Evolutionary conservation across 2,888 invertebrate genomes (phyloP).

Genomic region (Acanthacorydalis orientalis): DNA sequence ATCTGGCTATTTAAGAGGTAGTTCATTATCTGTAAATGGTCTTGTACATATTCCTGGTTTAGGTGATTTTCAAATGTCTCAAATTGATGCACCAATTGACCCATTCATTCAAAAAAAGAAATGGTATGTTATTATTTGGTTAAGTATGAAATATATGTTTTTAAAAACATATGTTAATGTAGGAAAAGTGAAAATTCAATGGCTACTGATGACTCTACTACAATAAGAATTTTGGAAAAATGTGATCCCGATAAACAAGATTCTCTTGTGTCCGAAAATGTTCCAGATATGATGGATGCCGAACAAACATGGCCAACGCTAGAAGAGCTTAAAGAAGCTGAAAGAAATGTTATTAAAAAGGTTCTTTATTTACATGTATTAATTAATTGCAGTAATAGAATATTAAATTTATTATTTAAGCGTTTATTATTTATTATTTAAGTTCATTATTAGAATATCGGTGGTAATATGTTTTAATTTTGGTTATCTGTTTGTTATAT

Average conservation of each 20-base stretch:
- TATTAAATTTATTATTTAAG: background rate
- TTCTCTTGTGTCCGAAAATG: constrained; percentile 60
- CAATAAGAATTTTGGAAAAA: constrained; percentile 32
- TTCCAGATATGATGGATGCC: constrained; percentile 80
- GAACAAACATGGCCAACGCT: constrained; percentile 96
- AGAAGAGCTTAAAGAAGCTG: constrained; percentile 68
- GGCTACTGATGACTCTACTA: constrained; percentile 23
- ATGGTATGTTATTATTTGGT: constrained; percentile 20
- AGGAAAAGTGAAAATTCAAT: constrained; percentile 29
- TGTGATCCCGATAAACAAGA: constrained; percentile 54
- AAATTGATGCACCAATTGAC: constrained; percentile 55
- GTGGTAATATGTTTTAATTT: too few relatives aligned
- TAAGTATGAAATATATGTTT: constrained; percentile 1
- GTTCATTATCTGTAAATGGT: constrained; percentile 66
- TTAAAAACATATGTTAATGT: constrained; percentile 11
- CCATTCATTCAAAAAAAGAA: constrained; percentile 43
- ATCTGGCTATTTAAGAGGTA: constrained; percentile 73
- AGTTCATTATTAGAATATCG: too few relatives aligned
- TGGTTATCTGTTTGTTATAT: too few relatives aligned
- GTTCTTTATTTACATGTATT: constrained; percentile 6
- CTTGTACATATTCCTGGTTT: constrained; percentile 82
- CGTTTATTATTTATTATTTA: background rate
- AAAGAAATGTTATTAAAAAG: constrained; percentile 28
- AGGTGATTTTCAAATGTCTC: constrained; percentile 83
- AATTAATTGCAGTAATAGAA: background rate